Evolutionary conservation across 2,797 vertebrate species (phyloP).

Genomic region (Cephalopachus bancanus): DNA sequence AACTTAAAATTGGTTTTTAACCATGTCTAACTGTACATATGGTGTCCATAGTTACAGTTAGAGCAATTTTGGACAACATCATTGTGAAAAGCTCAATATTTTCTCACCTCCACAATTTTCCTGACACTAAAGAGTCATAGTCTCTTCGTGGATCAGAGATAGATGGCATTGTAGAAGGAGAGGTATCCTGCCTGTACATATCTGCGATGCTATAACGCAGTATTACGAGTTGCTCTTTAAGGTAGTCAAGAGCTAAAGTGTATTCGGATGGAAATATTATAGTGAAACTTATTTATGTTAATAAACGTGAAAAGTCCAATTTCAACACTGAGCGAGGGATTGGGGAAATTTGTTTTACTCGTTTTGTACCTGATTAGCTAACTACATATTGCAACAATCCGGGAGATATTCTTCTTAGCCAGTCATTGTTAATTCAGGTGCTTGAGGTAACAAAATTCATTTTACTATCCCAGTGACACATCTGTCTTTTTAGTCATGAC

Average conservation of each 20-base stretch:
- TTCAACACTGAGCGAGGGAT: not conserved
- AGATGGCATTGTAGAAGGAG: not conserved
- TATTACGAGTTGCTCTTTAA: not conserved
- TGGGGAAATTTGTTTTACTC: not conserved
- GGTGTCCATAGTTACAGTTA: conserved; percentile 48
- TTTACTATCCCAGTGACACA: not conserved
- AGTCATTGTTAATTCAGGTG: not conserved
- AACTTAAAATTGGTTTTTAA: conserved; percentile 63
- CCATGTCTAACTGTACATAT: conserved; percentile 52
- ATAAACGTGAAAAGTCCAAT: not conserved
- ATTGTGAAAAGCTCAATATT: conserved; percentile 55
- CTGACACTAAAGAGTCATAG: not conserved
- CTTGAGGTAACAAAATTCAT: not conserved
- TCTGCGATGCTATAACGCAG: not conserved
- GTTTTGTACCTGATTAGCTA: conserved; percentile 1
- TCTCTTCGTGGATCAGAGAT: not conserved
- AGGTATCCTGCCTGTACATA: not conserved
- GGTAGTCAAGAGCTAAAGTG: not conserved
- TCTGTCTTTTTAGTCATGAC: not conserved
- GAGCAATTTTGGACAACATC: not conserved
- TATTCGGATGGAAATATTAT: not conserved
- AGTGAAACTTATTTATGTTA: conserved; percentile 42
- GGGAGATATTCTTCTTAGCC: not conserved
- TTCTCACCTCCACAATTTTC: conserved; percentile 23
- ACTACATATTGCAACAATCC: not conserved